Percentiles rank a stretch among this genome's conserved stretches.
phyloP scores from a whole-genome alignment of 2,113 vertebrate species.

The Psophia crepitans region DNA sequence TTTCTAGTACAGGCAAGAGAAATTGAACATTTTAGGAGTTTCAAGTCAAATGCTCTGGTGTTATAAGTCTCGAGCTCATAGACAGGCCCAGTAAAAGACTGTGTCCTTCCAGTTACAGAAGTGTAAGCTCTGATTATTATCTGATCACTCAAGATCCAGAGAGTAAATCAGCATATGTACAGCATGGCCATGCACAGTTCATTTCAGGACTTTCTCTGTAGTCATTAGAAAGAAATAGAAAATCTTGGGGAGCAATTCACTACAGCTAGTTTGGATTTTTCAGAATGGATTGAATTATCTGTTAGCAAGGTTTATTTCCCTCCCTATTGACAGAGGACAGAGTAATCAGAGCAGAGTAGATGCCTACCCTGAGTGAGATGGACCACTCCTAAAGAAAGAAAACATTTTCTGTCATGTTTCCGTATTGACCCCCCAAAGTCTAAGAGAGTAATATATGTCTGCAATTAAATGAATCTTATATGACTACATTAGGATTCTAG shows the following conservation, averaged over 20 bases:
- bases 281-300: background rate
- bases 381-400: background rate
- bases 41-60: background rate
- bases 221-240: background rate
- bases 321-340: background rate
- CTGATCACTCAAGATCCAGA: background rate
- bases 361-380: background rate
- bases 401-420: background rate
- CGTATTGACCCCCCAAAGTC: background rate
- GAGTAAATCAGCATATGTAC: background rate
- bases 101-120: background rate
- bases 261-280: background rate
- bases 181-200: background rate
- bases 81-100: background rate
- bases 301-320: background rate
- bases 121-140: background rate
- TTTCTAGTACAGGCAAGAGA: background rate
- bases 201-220: background rate
- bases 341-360: background rate
- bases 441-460: background rate
- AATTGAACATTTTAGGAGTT: background rate
- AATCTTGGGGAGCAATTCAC: background rate
- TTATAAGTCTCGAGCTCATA: background rate
- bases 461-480: background rate
- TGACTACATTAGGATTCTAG: background rate